Conservation (phyloP, 64 coral and sea anemone genomes). For the Astreopora myriophthalma region DNA sequence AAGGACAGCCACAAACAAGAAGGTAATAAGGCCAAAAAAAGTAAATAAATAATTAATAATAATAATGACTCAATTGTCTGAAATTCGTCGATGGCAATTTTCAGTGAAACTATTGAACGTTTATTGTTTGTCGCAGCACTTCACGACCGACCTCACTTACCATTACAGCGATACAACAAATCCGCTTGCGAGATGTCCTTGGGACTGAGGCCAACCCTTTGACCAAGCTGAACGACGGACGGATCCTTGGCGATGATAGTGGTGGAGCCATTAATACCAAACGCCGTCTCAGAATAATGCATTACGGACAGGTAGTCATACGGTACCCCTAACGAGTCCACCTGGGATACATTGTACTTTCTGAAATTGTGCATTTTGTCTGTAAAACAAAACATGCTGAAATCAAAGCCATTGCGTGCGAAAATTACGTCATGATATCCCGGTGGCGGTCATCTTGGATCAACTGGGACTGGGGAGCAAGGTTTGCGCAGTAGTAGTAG, state of each 20-base stretch:
- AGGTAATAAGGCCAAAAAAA: too few species aligned
- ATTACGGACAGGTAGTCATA: constrained; percentile 89
- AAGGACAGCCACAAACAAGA: too few species aligned
- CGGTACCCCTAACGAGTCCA: constrained; percentile 74
- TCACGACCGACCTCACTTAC: background rate
- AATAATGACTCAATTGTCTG: too few species aligned
- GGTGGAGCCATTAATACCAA: constrained; percentile 65
- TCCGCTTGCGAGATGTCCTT: constrained; percentile 80
- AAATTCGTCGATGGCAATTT: too few species aligned
- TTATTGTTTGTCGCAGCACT: too few species aligned
- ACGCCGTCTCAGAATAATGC: constrained; percentile 89
- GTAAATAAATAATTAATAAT: too few species aligned
- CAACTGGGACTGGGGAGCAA: too few species aligned
- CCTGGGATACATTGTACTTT: constrained; percentile 77
- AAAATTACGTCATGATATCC: too few species aligned
- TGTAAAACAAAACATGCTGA: background rate
- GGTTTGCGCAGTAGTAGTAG: too few species aligned
- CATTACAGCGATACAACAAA: constrained; percentile 81
- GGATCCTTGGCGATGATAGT: constrained; percentile 80
- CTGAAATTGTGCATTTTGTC: constrained; percentile 79
- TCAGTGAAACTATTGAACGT: too few species aligned
- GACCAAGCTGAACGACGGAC: constrained; percentile 82
- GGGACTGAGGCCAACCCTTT: constrained; percentile 83
- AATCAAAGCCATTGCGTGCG: background rate
- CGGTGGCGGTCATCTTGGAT: too few species aligned